phyloP scores from a whole-genome alignment of 1,140 invertebrate species.

The Euura saliciscinereae region DNA sequence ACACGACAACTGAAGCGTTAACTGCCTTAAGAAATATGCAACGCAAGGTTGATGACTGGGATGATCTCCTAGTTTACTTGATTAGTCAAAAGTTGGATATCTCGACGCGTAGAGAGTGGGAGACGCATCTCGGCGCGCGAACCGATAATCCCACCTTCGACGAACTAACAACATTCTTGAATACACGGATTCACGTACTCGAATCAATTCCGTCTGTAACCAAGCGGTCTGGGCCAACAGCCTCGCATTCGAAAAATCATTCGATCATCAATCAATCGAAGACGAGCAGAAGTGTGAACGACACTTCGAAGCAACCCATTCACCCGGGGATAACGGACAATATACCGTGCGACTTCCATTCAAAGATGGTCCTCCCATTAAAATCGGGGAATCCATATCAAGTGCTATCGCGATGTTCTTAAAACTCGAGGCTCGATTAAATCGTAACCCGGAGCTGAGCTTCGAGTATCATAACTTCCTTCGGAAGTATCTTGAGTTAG shows the following conservation, averaged over 20 bases:
- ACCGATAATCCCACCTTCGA: not conserved
- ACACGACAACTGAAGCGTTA: conserved; percentile 26
- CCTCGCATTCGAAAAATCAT: not conserved
- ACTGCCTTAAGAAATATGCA: conserved; percentile 22
- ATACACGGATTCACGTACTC: not conserved
- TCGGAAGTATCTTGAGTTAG: conserved; percentile 34
- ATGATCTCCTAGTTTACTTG: conserved; percentile 28
- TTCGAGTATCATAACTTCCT: conserved; percentile 33
- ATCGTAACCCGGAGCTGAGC: not conserved
- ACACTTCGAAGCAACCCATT: not conserved
- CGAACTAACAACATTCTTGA: conserved; percentile 21
- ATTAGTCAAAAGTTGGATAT: conserved; percentile 28
- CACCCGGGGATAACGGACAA: not conserved
- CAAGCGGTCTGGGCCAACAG: not conserved
- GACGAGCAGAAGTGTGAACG: not conserved
- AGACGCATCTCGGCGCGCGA: conserved; percentile 10
- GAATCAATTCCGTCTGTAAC: not conserved
- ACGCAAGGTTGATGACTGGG: conserved; percentile 25
- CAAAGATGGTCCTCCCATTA: not conserved
- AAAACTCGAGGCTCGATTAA: not conserved
- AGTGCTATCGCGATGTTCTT: not conserved
- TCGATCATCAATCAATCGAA: conserved; percentile 2
- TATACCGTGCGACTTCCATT: conserved; percentile 9
- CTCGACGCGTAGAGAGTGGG: conserved; percentile 25
- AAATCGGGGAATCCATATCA: not conserved